Percentiles rank a stretch among this genome's conserved stretches.
phyloP scores from a whole-genome alignment of 2,113 vertebrate species.

The Cynocephalus volans region DNA sequence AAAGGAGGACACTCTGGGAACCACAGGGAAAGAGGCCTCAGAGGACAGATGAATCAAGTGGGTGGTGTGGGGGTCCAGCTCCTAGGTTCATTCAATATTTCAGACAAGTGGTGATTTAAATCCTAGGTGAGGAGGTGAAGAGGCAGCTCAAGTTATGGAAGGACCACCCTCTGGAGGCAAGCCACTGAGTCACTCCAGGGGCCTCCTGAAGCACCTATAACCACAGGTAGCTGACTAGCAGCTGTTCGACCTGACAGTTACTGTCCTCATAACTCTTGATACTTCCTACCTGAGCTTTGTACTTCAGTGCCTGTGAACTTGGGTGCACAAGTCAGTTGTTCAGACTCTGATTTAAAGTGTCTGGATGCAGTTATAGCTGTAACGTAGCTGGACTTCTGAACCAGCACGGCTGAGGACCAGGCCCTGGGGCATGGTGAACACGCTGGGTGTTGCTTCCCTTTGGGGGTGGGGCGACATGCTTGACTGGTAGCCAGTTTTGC shows the following conservation, averaged over 20 bases:
- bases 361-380: background rate
- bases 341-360: background rate
- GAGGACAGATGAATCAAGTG: background rate
- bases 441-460: background rate
- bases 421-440: background rate
- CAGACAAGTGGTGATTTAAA: background rate
- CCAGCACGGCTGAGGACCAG: no score
- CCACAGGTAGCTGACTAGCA: background rate
- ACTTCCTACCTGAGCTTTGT: background rate
- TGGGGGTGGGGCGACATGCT: background rate
- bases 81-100: background rate
- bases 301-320: background rate
- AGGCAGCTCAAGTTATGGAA: background rate
- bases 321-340: background rate
- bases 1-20: background rate
- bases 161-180: background rate
- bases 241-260: background rate
- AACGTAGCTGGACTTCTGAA: background rate
- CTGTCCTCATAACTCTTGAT: background rate
- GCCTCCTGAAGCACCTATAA: background rate
- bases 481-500: background rate
- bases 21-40: background rate
- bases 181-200: background rate
- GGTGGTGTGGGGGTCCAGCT: background rate
- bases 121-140: background rate